A percentile compares a stretch with the other conserved stretches of the same genome.
Evolutionary conservation across 2,888 invertebrate genomes (phyloP).

Genomic region (Mechanitis messenoides): DNA sequence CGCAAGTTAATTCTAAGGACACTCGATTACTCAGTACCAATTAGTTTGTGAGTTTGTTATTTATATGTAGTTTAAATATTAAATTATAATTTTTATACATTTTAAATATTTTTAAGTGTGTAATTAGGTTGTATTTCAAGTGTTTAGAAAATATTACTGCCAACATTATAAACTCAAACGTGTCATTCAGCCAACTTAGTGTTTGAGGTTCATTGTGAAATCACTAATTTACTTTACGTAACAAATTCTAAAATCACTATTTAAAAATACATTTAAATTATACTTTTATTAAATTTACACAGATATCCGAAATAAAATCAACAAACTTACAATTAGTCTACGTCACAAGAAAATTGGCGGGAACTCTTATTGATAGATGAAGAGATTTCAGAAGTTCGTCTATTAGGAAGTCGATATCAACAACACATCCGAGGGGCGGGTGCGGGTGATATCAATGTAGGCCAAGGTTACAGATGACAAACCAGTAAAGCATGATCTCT

Average conservation of each 20-base stretch:
- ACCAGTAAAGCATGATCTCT: conserved; percentile 47
- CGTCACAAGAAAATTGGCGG: neutral
- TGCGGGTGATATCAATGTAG: conserved; percentile 56
- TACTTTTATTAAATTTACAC: too few species aligned
- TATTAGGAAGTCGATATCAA: conserved; percentile 58
- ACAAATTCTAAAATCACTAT: too few species aligned
- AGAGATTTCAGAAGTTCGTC: conserved; percentile 17
- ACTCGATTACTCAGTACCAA: neutral
- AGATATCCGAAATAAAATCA: too few species aligned
- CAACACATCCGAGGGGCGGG: conserved; percentile 42
- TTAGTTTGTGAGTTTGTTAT: neutral
- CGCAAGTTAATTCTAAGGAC: conserved; percentile 4
- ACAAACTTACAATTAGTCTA: neutral
- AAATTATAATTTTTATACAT: too few species aligned
- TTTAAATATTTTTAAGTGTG: too few species aligned
- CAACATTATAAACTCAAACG: neutral
- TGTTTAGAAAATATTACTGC: too few species aligned
- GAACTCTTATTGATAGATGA: neutral
- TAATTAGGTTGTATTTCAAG: too few species aligned
- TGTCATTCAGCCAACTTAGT: conserved; percentile 13
- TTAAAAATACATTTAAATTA: too few species aligned
- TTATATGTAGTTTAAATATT: too few species aligned
- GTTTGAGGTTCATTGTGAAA: conserved; percentile 17
- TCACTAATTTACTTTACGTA: neutral
- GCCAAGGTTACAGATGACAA: conserved; percentile 57